phyloP scores from a whole-genome alignment of 2,113 vertebrate genomes.

The Ictalurus punctatus region DNA sequence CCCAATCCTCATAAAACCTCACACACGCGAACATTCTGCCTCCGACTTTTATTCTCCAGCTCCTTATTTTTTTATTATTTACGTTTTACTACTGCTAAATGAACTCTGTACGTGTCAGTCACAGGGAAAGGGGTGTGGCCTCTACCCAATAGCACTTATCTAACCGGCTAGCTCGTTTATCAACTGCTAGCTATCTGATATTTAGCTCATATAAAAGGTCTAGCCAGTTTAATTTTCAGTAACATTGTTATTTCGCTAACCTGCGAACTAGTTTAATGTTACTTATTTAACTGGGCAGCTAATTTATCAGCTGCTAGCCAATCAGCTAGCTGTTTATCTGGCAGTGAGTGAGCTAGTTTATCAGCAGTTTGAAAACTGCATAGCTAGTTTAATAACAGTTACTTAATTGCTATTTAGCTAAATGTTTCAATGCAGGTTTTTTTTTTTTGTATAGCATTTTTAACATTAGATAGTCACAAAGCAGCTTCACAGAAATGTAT shows the following conservation, averaged over 20 bases:
- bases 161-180: background rate
- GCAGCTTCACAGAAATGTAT: no score
- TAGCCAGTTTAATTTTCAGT: background rate
- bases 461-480: no score
- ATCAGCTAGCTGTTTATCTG: no score
- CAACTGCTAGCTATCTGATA: background rate
- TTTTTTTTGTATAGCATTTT: no score
- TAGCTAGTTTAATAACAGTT: no score
- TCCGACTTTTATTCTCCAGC: background rate
- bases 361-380: no score
- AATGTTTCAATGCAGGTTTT: background rate
- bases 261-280: background rate
- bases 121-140: background rate
- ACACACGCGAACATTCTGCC: background rate
- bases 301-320: no score
- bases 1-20: background rate
- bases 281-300: no score
- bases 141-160: background rate
- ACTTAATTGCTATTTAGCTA: background rate
- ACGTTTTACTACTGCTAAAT: background rate
- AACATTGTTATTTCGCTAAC: no score
- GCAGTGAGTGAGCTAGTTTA: no score
- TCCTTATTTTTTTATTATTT: background rate
- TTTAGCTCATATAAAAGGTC: background rate
- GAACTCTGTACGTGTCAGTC: background rate